phyloP scores from a whole-genome alignment of 2,797 vertebrate species.

The Danio tinwini region DNA sequence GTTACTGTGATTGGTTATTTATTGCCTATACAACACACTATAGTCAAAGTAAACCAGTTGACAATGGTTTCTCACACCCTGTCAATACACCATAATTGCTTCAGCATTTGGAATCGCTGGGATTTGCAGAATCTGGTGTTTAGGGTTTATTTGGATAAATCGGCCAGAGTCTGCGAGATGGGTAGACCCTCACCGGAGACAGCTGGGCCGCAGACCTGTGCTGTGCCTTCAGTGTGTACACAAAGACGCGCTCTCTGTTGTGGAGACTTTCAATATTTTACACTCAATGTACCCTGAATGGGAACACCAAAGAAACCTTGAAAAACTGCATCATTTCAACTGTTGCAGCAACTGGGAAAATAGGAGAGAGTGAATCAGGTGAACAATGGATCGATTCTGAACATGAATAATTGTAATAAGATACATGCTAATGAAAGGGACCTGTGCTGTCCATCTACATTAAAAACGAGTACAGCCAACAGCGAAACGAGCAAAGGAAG shows the following conservation, averaged over 20 bases:
- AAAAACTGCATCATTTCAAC: neutral
- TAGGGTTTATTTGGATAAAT: slow-evolving; percentile 43
- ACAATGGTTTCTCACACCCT: slow-evolving; percentile 20
- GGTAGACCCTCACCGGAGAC: slow-evolving; percentile 11
- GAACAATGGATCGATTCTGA: slow-evolving; percentile 4
- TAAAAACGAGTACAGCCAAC: slow-evolving; percentile 28
- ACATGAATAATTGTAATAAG: neutral
- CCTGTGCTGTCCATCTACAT: slow-evolving; percentile 3
- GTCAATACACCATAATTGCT: slow-evolving; percentile 45
- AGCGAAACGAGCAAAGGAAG: neutral
- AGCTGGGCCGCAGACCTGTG: slow-evolving; percentile 37
- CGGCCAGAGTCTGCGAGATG: slow-evolving; percentile 33
- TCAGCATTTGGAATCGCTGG: slow-evolving; percentile 51
- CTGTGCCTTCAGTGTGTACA: slow-evolving; percentile 17
- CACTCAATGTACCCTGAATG: slow-evolving; percentile 39
- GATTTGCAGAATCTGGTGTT: slow-evolving; percentile 27
- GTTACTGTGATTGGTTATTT: neutral
- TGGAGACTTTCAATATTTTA: slow-evolving; percentile 24
- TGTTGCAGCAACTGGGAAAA: slow-evolving; percentile 6
- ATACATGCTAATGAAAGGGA: slow-evolving; percentile 18
- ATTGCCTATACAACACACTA: neutral
- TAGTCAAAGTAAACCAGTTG: neutral
- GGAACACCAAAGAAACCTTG: neutral
- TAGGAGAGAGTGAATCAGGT: slow-evolving; percentile 5
- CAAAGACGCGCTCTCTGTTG: slow-evolving; percentile 23